Percentiles rank a stretch among this genome's conserved stretches.
These are phyloP conservation scores for Aix galericulata DNA, from an alignment of 2,113 vertebrate genomes.

Conservation along the genomic window DNA sequence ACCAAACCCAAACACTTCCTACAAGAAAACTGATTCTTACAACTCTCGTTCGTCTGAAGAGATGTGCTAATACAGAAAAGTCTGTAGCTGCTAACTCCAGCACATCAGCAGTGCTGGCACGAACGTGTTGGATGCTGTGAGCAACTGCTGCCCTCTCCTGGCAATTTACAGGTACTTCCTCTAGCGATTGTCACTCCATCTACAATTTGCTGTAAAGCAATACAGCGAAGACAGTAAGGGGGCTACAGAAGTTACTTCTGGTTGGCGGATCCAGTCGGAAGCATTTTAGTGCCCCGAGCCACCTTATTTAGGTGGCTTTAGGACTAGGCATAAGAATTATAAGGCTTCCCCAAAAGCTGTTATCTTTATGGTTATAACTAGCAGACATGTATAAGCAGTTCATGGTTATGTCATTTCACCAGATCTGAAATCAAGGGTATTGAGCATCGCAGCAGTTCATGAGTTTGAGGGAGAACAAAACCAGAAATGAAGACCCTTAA, in stretches of 20 bases:
- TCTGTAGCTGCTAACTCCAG: fast-evolving
- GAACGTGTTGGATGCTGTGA: neutral
- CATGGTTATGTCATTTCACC: neutral
- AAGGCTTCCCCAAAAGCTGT: neutral
- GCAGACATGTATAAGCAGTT: neutral
- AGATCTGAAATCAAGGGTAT: neutral
- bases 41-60: neutral
- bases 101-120: neutral
- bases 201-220: neutral
- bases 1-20: neutral
- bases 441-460: neutral
- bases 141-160: constrained; percentile 78
- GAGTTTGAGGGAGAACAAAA: neutral
- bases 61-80: fast-evolving
- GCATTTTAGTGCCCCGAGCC: neutral
- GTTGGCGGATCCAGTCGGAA: neutral
- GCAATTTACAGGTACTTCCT: neutral
- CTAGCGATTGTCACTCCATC: fast-evolving
- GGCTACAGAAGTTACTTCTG: neutral
- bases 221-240: fast-evolving
- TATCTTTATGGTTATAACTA: neutral
- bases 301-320: neutral
- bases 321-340: neutral
- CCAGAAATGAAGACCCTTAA: neutral
- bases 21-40: neutral